These are phyloP conservation scores for human (Homo sapiens) DNA, from an alignment of 2,113 vertebrate genomes.

Conservation along the genomic window GRCh38 chr12:117689501-117690000, in stretches of 20 bases:
- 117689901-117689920: background rate
- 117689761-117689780: background rate
- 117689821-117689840: background rate
- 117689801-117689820: background rate
- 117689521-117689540: background rate
- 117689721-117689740: background rate
- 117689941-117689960: background rate
- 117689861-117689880: background rate
- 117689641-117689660: background rate
- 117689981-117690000: background rate
- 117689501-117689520: background rate
- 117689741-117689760: background rate
- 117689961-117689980: background rate
- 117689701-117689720: background rate
- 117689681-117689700: background rate
- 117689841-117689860: background rate
- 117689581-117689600: background rate
- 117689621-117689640: background rate
- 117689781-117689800: background rate
- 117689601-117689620: background rate
- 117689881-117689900: background rate
- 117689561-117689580: background rate
- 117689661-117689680: background rate
- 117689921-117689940: no score
- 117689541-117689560: conserved; percentile 34